Evolutionary conservation across 2,888 invertebrate genomes (phyloP).

Genomic region (Dolichomitus sp.): DNA sequence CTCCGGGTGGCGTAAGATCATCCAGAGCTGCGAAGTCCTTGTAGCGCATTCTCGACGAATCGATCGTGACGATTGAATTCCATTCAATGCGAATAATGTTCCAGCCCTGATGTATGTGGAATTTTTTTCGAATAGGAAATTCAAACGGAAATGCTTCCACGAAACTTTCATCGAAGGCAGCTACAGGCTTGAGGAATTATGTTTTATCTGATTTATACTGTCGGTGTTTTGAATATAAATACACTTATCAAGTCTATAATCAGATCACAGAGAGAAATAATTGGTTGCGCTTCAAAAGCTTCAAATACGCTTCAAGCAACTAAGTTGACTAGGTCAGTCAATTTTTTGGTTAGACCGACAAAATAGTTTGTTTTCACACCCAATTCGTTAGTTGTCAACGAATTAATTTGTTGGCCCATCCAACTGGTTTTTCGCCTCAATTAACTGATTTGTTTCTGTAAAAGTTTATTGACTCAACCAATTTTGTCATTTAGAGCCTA

Average conservation of each 20-base stretch:
- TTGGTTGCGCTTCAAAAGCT: too few species aligned
- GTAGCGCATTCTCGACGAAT: conserved; percentile 53
- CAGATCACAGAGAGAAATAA: too few species aligned
- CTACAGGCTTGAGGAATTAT: not conserved
- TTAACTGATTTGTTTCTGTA: too few species aligned
- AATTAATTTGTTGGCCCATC: too few species aligned
- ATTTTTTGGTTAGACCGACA: too few species aligned
- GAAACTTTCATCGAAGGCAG: conserved; percentile 4
- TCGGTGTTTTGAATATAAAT: not conserved
- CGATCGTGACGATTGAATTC: conserved; percentile 62
- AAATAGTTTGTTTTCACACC: too few species aligned
- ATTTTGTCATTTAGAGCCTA: too few species aligned
- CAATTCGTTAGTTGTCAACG: too few species aligned
- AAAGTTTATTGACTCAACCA: too few species aligned
- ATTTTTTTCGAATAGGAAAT: conserved; percentile 30
- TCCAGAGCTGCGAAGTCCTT: conserved; percentile 45
- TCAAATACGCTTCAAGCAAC: too few species aligned
- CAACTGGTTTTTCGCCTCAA: too few species aligned
- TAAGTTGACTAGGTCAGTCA: too few species aligned
- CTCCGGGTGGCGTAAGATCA: conserved; percentile 51
- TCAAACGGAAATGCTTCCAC: conserved; percentile 11
- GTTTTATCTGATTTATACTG: not conserved
- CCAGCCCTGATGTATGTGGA: conserved; percentile 2
- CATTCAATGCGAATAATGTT: conserved; percentile 47
- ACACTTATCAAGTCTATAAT: conserved; percentile 6